phyloP scores from a whole-genome alignment of 2,797 vertebrate genomes.

The Phataginus tricuspis region DNA sequence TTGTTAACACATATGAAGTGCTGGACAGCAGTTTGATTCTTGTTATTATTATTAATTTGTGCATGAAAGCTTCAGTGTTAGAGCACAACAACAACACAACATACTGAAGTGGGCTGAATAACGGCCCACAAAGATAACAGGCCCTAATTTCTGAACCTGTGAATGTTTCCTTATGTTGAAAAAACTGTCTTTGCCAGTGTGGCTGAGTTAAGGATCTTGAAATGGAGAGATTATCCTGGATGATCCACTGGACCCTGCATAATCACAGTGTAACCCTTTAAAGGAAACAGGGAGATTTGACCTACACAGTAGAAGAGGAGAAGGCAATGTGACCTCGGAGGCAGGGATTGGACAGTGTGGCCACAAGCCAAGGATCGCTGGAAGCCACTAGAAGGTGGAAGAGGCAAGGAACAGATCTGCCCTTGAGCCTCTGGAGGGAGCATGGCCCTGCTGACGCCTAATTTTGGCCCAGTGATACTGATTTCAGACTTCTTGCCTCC shows the following conservation, averaged over 20 bases:
- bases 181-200: constrained; percentile 4
- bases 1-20: not conserved
- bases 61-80: not conserved
- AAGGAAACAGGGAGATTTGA: not conserved
- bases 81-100: not conserved
- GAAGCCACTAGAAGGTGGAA: not conserved
- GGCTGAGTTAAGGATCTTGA: not conserved
- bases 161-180: not conserved
- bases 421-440: not conserved
- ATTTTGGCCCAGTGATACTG: not conserved
- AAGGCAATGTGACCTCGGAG: not conserved
- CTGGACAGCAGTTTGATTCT: not conserved
- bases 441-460: not conserved
- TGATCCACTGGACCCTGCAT: not conserved
- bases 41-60: not conserved
- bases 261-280: not conserved
- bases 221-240: not conserved
- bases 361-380: not conserved
- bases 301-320: not conserved
- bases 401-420: not conserved
- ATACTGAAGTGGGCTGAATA: not conserved
- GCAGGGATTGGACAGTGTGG: not conserved
- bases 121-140: not conserved
- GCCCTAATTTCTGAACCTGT: not conserved
- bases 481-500: not conserved